phyloP scores from a whole-genome alignment of 2,113 vertebrate genomes.

The Mustela lutreola region DNA sequence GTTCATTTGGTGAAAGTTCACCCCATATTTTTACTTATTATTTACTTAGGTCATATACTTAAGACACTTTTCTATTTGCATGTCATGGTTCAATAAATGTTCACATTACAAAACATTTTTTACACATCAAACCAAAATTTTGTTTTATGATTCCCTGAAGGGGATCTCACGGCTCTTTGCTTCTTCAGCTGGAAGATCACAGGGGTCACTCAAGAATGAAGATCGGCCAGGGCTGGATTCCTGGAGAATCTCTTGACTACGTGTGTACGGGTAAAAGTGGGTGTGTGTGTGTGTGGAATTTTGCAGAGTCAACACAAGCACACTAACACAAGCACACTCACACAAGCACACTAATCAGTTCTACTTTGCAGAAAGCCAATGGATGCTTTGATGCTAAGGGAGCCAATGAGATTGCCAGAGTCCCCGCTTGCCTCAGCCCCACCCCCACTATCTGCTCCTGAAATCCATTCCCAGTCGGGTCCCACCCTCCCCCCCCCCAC shows the following conservation, averaged over 20 bases:
- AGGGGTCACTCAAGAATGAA: not conserved
- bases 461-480: conserved; percentile 62
- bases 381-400: conserved; percentile 61
- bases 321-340: not conserved
- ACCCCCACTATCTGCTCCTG: conserved; percentile 60
- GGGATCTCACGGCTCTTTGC: not conserved
- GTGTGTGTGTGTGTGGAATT: not conserved
- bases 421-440: not conserved
- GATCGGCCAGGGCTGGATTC: not conserved
- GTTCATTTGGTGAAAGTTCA: not conserved
- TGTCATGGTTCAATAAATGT: not conserved
- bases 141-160: conserved; percentile 11
- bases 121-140: not conserved
- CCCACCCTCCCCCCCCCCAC: not conserved
- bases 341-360: not conserved
- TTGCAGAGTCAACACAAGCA: not conserved
- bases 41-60: not conserved
- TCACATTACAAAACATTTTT: conserved; percentile 3
- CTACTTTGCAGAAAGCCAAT: conserved; percentile 11
- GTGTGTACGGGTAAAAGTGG: not conserved
- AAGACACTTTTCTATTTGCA: not conserved
- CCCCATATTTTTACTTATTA: not conserved
- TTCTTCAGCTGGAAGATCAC: conserved; percentile 11
- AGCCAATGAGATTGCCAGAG: conserved; percentile 34
- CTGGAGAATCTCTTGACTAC: not conserved